These are phyloP conservation scores for Crocuta crocuta DNA, from an alignment of 2,113 vertebrate species.

Conservation along the genomic window DNA sequence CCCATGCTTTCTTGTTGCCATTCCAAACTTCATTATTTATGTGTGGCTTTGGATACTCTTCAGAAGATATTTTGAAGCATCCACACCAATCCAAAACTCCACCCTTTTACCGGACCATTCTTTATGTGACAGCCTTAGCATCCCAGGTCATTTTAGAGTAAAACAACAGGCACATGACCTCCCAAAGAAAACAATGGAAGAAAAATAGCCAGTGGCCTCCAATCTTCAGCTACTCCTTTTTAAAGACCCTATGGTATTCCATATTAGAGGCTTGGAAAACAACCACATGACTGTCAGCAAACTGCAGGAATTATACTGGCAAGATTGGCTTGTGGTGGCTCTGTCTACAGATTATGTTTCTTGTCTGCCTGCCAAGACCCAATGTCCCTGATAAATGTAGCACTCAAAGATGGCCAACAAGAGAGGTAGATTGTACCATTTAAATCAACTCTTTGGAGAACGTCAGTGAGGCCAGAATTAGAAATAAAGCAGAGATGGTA, in stretches of 20 bases:
- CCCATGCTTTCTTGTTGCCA: conserved; percentile 61
- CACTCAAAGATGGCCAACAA: conserved; percentile 48
- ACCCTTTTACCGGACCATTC: conserved; percentile 44
- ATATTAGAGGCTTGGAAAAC: conserved; percentile 66
- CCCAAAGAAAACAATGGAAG: not conserved
- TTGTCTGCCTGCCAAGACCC: conserved; percentile 69
- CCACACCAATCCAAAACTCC: conserved; percentile 67
- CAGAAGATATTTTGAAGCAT: conserved; percentile 61
- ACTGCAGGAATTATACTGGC: conserved; percentile 53
- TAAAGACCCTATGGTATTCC: conserved; percentile 42
- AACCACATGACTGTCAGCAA: conserved; percentile 30
- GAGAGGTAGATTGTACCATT: conserved; percentile 33
- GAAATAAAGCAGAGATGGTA: conserved; percentile 10
- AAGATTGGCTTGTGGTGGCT: conserved; percentile 59
- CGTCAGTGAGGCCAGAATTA: not conserved
- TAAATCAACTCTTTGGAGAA: not conserved
- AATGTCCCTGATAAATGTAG: conserved; percentile 73
- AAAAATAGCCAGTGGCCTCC: not conserved
- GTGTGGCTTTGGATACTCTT: conserved; percentile 75
- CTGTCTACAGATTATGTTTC: conserved; percentile 73
- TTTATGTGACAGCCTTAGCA: conserved; percentile 38
- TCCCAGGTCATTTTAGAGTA: conserved; percentile 48
- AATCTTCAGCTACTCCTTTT: not conserved
- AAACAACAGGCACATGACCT: conserved; percentile 20
- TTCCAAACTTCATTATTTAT: conserved; percentile 72